These are phyloP conservation scores for Plemyria rubiginata DNA, from an alignment of 2,888 invertebrate genomes.

Conservation along the genomic window DNA sequence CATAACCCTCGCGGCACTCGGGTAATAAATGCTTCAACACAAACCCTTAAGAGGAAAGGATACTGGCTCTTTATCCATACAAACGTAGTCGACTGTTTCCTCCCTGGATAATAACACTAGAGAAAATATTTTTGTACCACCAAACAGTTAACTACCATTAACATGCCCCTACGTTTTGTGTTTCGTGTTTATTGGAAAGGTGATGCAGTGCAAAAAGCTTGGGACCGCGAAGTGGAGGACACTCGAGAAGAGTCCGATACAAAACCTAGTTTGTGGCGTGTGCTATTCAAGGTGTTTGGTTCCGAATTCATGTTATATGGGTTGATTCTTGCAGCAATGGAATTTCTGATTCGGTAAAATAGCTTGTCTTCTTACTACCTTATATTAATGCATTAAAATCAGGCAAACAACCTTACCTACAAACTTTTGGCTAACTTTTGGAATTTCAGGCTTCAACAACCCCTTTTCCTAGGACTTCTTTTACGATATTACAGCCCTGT, in stretches of 20 bases:
- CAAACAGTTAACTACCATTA: too few relatives aligned
- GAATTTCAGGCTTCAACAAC: constrained; percentile 85
- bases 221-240: constrained; percentile 85
- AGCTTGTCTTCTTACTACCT: not conserved
- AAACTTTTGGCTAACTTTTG: too few relatives aligned
- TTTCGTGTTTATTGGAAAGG: constrained; percentile 69
- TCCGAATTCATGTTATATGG: constrained; percentile 86
- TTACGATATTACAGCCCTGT: constrained; percentile 83
- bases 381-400: too few relatives aligned
- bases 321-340: constrained; percentile 86
- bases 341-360: constrained; percentile 85
- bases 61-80: too few relatives aligned
- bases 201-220: constrained; percentile 85
- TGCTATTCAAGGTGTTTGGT: constrained; percentile 86
- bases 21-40: too few relatives aligned
- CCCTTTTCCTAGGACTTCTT: constrained; percentile 86
- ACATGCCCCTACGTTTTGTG: too few relatives aligned
- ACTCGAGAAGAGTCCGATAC: constrained; percentile 46
- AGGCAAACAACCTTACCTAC: too few relatives aligned
- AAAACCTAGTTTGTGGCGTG: constrained; percentile 86
- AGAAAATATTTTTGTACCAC: too few relatives aligned
- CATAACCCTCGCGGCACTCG: too few relatives aligned
- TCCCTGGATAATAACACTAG: too few relatives aligned
- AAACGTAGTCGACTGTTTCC: too few relatives aligned
- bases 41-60: too few relatives aligned